Base-by-base conservation (phyloP, 2,888 invertebrate genomes). In the Bembecia ichneumoniformis region DNA sequence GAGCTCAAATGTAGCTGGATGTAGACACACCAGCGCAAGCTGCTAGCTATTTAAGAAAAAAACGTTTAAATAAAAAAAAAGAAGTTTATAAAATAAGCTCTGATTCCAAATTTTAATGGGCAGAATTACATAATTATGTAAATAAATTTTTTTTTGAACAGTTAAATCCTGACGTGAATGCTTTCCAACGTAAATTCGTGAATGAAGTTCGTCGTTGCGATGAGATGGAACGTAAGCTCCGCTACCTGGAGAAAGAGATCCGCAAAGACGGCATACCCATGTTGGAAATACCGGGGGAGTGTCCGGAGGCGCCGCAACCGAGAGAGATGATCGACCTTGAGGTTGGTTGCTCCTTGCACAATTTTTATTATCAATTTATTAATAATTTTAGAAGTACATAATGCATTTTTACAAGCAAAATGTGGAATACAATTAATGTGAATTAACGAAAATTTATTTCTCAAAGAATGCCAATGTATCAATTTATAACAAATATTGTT, bases 301-400 rank as follows among this genome's bases (percentile, higher is more conserved):
- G 96, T 72, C 99, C 99, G 0, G 98, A 99, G 82, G 99, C 99
- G n/a, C 99, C 99, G 0, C 97, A 98, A 68, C 98, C 99, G 0
- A 90, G 98, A 58, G 99, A 99, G 88, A 99, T 99, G 98, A 97
- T 98, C 62, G 99, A 99, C 82, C 89, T 99, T 55, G 99, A 99
- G 91, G 96, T 95, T 72, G 73, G 44, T 44, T 11, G 10, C 11
- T 28, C 28, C 28, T 28, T 28, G 28, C 28, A 5, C 3, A 28
- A 28, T 28, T 28, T 28, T 20, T 20, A 5, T 20, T 7, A 20
- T 7, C 1, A 20, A 5, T 20, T 20, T 20, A 7, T 20, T 20
- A 20, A 20, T 17, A 17, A 17, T 16, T 16, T 44, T 14, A 15
- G 11, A 16, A 16, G n/a, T n/a, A n/a, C n/a, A 44, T 44, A 16